Percentiles rank a stretch among this genome's conserved stretches.
phyloP scores from a whole-genome alignment of 1,140 invertebrate genomes.

The Akabosia matsudoensis region DNA sequence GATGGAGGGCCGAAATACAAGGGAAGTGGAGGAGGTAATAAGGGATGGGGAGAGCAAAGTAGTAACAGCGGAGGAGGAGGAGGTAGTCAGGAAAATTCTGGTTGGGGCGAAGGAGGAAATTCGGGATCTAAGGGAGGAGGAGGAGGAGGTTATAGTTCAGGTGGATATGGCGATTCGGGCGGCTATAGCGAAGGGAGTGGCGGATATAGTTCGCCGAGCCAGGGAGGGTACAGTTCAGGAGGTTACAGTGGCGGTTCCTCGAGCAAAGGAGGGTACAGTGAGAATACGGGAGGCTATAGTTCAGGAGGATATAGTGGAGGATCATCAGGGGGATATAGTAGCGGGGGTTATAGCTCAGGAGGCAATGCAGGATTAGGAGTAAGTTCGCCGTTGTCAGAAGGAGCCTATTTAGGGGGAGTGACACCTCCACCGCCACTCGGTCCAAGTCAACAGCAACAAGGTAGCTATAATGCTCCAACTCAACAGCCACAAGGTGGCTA shows the following conservation, averaged over 20 bases:
- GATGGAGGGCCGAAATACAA: conserved; percentile 6
- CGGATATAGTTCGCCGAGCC: not conserved
- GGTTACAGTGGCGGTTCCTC: not conserved
- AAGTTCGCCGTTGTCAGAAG: not conserved
- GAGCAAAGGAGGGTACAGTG: not conserved
- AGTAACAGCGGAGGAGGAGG: not conserved
- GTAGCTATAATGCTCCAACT: not conserved
- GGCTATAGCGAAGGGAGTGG: not conserved
- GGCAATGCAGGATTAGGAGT: not conserved
- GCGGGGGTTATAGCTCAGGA: not conserved
- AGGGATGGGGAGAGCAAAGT: not conserved
- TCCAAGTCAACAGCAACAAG: not conserved
- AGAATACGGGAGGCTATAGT: not conserved
- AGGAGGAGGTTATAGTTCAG: not conserved
- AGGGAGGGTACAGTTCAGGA: not conserved
- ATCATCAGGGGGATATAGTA: not conserved
- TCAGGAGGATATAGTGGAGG: not conserved
- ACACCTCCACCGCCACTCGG: not conserved
- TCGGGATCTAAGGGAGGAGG: not conserved
- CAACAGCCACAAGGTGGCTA: not conserved
- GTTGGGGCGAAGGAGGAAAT: not conserved
- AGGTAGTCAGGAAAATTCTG: not conserved
- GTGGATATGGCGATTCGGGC: not conserved
- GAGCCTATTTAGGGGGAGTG: too few species aligned
- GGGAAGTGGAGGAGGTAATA: not conserved